Conservation (phyloP, 2,113 vertebrate genomes). For the Drymodes brunneopygia region DNA sequence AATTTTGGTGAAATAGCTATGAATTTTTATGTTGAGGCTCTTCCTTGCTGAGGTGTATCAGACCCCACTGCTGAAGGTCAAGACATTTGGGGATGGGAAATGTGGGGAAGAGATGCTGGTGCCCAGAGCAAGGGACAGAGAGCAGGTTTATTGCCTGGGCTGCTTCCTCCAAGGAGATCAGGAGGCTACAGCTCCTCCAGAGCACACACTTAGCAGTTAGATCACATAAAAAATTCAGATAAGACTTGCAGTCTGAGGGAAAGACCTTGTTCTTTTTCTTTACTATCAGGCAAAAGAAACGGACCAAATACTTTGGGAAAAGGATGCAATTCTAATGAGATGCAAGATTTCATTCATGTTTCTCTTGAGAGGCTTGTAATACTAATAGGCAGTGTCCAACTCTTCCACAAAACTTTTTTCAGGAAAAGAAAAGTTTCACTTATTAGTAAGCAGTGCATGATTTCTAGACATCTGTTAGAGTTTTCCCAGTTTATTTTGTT, state of each 20-base stretch:
- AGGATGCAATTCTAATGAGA: not conserved
- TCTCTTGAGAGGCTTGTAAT: not conserved
- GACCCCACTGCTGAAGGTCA: not conserved
- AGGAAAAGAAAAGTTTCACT: not conserved
- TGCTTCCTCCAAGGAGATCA: not conserved
- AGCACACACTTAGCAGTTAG: not conserved
- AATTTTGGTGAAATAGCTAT: not conserved
- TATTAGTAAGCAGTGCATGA: not conserved
- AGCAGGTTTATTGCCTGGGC: not conserved
- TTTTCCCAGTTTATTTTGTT: not conserved
- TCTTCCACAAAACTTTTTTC: not conserved
- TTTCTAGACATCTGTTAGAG: not conserved
- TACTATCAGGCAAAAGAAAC: not conserved
- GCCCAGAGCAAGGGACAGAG: not conserved
- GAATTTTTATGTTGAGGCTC: not conserved
- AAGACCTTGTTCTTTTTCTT: not conserved
- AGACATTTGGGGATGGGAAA: not conserved
- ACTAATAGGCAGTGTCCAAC: not conserved
- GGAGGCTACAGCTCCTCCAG: not conserved
- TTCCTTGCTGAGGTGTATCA: not conserved
- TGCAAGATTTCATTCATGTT: not conserved
- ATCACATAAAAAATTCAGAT: not conserved
- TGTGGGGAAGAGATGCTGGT: not conserved
- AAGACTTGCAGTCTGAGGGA: not conserved
- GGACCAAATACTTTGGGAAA: not conserved